Conservation (phyloP, 2,888 invertebrate species). For the Furcula furcula region DNA sequence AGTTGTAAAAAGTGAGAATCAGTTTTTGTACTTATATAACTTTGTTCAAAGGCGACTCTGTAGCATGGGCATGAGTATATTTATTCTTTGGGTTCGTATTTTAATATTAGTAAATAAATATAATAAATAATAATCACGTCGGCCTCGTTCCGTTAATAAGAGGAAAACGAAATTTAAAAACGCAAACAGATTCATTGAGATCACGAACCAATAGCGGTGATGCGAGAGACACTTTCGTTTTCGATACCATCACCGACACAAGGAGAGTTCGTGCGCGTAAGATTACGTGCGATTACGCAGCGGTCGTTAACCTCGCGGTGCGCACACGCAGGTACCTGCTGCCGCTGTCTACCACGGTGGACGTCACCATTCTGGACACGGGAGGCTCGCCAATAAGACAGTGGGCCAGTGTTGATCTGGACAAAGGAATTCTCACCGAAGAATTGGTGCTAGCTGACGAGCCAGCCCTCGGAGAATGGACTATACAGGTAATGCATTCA, state of each 20-base stretch:
- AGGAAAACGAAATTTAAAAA: conserved; percentile 15
- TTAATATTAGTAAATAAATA: too few species aligned
- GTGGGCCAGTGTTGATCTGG: conserved; percentile 85
- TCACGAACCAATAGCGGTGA: conserved; percentile 12
- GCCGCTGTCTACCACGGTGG: conserved; percentile 60
- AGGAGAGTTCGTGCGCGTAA: conserved; percentile 58
- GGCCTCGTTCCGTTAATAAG: conserved; percentile 27
- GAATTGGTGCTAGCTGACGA: conserved; percentile 89
- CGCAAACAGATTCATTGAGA: conserved; percentile 4
- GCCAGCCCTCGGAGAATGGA: conserved; percentile 95
- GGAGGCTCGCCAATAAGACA: conserved; percentile 90
- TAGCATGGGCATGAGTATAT: too few species aligned
- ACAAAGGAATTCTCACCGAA: conserved; percentile 88
- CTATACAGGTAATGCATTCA: conserved; percentile 81
- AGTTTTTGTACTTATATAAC: too few species aligned
- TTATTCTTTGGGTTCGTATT: too few species aligned
- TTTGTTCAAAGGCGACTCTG: too few species aligned
- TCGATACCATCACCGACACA: conserved; percentile 55
- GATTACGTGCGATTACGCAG: conserved; percentile 65
- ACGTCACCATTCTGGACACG: conserved; percentile 64
- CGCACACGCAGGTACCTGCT: conserved; percentile 57
- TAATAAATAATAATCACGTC: conserved; percentile 6
- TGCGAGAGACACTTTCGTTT: conserved; percentile 66
- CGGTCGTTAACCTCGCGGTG: conserved; percentile 54
- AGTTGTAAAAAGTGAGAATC: too few species aligned